These are phyloP conservation scores for Jaculus jaculus DNA, from an alignment of 2,113 vertebrate genomes.

Conservation along the genomic window DNA sequence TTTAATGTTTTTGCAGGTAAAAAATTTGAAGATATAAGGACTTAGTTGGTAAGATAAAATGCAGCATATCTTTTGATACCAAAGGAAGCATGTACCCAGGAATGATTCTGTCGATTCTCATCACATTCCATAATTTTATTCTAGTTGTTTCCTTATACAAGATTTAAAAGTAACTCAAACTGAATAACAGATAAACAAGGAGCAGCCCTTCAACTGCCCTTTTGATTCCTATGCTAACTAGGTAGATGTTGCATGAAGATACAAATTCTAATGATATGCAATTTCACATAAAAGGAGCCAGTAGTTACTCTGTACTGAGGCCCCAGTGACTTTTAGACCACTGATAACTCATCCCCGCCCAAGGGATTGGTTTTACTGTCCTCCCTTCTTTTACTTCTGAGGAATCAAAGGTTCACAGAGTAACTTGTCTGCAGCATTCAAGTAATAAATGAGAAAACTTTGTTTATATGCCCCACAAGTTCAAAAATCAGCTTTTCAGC, in stretches of 20 bases:
- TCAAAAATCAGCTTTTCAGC: neutral
- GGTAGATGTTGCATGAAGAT: neutral
- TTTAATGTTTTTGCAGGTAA: neutral
- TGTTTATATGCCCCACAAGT: neutral
- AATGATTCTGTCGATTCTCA: constrained; percentile 10
- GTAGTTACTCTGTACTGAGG: neutral
- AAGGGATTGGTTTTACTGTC: neutral
- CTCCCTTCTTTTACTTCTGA: neutral
- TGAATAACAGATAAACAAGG: neutral
- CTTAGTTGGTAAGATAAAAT: neutral
- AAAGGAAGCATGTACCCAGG: neutral
- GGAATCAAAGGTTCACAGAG: neutral
- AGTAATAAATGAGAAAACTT: neutral
- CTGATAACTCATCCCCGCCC: neutral
- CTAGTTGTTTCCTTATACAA: neutral
- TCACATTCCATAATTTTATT: constrained; percentile 38
- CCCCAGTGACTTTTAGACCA: neutral
- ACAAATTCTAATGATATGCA: neutral
- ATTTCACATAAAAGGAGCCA: neutral
- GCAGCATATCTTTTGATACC: neutral
- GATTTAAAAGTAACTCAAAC: constrained; percentile 40
- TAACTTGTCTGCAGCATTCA: neutral
- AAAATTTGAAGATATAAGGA: neutral
- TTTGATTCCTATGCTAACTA: neutral
- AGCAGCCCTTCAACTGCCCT: neutral